phyloP scores from a whole-genome alignment of 1,140 invertebrate species.

The Trichomalopsis sarcophagae region DNA sequence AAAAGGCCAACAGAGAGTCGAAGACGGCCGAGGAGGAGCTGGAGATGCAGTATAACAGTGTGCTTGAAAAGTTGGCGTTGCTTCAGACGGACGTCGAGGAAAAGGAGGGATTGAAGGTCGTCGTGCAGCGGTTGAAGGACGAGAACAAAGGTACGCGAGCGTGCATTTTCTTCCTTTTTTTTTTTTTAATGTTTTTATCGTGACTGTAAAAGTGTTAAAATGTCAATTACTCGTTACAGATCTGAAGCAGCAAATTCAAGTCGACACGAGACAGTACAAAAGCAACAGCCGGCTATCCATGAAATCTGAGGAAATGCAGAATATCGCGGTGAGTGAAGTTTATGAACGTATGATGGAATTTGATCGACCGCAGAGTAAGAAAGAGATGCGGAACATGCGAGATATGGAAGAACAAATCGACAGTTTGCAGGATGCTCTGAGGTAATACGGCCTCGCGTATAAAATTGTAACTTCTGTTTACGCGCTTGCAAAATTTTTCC shows the following conservation, averaged over 20 bases:
- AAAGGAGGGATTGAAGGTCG: slow-evolving; percentile 91
- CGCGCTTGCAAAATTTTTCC: too few species aligned
- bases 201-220: too few species aligned
- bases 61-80: slow-evolving; percentile 96
- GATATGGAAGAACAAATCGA: slow-evolving; percentile 98
- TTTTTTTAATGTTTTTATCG: too few species aligned
- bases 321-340: neutral
- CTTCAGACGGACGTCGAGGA: slow-evolving; percentile 98
- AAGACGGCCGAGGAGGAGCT: slow-evolving; percentile 94
- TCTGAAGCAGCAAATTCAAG: slow-evolving; percentile 13
- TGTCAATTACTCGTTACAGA: neutral
- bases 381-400: slow-evolving; percentile 83
- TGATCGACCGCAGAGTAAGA: neutral
- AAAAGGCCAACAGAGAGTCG: slow-evolving; percentile 94
- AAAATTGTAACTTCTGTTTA: too few species aligned
- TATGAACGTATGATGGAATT: neutral
- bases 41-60: slow-evolving; percentile 92
- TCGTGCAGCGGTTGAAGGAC: slow-evolving; percentile 95
- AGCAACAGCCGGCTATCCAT: neutral
- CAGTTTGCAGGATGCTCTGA: slow-evolving; percentile 94
- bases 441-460: slow-evolving; percentile 76
- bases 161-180: neutral
- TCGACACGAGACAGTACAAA: neutral
- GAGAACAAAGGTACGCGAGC: slow-evolving; percentile 89
- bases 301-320: too few species aligned